These are phyloP conservation scores for Alviniconcha strummeri DNA, from an alignment of 2,888 invertebrate genomes.

Conservation along the genomic window DNA sequence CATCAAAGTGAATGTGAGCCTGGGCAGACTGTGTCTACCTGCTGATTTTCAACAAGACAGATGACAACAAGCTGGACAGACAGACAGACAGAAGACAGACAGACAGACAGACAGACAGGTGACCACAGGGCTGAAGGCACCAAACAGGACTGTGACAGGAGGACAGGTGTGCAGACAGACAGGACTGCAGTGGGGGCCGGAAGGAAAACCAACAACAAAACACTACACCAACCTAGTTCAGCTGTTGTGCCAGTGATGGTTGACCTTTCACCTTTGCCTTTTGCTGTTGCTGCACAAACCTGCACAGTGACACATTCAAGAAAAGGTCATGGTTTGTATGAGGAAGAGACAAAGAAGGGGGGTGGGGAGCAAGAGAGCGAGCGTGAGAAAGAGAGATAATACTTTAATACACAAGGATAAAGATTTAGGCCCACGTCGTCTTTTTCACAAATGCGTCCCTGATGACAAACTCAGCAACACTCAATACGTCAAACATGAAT, in stretches of 20 bases:
- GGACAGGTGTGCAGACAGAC: neutral
- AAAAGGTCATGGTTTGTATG: no score
- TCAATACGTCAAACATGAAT: neutral
- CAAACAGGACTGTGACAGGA: no score
- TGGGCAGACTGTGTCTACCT: no score
- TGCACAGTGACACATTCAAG: conserved; percentile 30
- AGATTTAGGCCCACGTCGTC: no score
- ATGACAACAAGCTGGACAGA: no score
- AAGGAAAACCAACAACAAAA: neutral
- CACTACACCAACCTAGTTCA: conserved; percentile 58
- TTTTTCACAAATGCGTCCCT: neutral
- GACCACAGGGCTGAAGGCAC: no score
- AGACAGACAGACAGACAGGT: no score
- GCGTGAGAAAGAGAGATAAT: no score
- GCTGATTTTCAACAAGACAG: no score
- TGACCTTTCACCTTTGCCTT: conserved; percentile 68
- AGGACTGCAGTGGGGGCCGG: neutral
- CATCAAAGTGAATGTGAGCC: no score
- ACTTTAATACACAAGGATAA: no score
- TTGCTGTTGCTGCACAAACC: conserved; percentile 69
- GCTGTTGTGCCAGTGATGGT: conserved; percentile 61
- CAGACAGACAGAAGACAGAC: no score
- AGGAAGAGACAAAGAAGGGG: conserved; percentile 2
- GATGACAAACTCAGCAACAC: neutral
- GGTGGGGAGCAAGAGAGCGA: neutral